Evolutionary conservation across 2,888 invertebrate species (phyloP), one percentile per base, ranked within the genome.

Genomic region (Stenotaenia linearis): DNA sequence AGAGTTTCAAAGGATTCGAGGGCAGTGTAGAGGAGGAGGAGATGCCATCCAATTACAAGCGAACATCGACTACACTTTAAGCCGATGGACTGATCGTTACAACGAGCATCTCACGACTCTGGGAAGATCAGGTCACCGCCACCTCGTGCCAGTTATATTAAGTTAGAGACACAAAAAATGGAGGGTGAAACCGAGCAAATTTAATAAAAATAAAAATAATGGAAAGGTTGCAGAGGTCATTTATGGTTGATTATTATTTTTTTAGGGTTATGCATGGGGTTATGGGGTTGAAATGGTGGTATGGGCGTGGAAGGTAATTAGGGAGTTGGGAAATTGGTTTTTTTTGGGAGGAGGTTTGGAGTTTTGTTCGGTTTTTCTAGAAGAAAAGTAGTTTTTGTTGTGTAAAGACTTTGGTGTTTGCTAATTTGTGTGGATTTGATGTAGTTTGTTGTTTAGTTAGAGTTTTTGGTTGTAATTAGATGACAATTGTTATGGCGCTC

Each of bases 61-160:
- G 69, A 69, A 69, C 69, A 69, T 69, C 69, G 28, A 69, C 69
- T 69, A 28, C 69, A 69, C 28, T 69, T 69, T 69, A 69, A 69
- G 69, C 69, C 12, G 69, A 69, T 25, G 69, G 28, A 28, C 12
- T 61, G 23, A 25, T 61, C 25, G 25, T 25, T 61, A 61, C 61
- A 61, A 25, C 23, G 61, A 21, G 56, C 40, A 56, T 21, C 61
- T 25, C 61, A 45, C 45, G 45, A 45, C 45, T 4, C 15, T 25
- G 69, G 2, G 28, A 28, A 28, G 69, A 69, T 69, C 28, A 69
- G 69, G 69, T 69, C 69, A 69, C 25, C 25, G 28, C 69, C 4
- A 28, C 69, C 69, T 15, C 69, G 69, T 69, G 61, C 25, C 25
- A 50, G 18, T 50, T 21, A 21, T 18, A 50, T 50, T 18, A n/a